Conservation (phyloP, 2,113 vertebrate genomes). For the Macroglossus sobrinus region DNA sequence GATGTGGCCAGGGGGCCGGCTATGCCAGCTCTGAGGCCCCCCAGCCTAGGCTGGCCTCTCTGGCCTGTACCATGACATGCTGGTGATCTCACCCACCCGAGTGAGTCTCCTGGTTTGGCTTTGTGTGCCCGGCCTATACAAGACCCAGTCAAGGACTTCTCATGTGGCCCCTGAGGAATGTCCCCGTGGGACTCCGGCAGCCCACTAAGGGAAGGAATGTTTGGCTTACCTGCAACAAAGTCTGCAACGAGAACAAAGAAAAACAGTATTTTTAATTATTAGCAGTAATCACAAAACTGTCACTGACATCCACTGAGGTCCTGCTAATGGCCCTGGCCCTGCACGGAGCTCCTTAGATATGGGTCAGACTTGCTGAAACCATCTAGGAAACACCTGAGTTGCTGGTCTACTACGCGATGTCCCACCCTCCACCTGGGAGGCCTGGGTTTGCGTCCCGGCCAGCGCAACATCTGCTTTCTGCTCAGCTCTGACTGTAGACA, state of each 20-base stretch:
- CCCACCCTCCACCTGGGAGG: not conserved
- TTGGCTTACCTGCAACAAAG: not conserved
- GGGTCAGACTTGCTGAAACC: not conserved
- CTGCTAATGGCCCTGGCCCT: not conserved
- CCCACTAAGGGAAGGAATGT: fast-evolving
- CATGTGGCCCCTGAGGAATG: not conserved
- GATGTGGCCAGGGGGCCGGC: fast-evolving
- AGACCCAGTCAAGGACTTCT: not conserved
- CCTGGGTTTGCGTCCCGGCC: fast-evolving
- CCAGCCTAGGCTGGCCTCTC: not conserved
- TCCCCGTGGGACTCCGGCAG: not conserved
- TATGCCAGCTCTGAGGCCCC: not conserved
- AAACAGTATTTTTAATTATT: not conserved
- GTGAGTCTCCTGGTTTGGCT: not conserved
- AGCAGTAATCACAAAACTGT: not conserved
- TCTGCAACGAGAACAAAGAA: conserved; percentile 6
- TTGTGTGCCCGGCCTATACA: not conserved
- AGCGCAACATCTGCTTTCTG: not conserved
- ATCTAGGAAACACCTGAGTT: not conserved
- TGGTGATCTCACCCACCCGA: not conserved
- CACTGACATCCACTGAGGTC: fast-evolving
- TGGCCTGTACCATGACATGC: not conserved
- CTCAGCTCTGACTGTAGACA: not conserved
- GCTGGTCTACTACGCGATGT: not conserved
- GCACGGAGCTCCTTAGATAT: not conserved